Percentiles rank a stretch among this genome's conserved stretches.
Conservation (phyloP, 2,888 invertebrate genomes). For the Frankliniella intonsa region DNA sequence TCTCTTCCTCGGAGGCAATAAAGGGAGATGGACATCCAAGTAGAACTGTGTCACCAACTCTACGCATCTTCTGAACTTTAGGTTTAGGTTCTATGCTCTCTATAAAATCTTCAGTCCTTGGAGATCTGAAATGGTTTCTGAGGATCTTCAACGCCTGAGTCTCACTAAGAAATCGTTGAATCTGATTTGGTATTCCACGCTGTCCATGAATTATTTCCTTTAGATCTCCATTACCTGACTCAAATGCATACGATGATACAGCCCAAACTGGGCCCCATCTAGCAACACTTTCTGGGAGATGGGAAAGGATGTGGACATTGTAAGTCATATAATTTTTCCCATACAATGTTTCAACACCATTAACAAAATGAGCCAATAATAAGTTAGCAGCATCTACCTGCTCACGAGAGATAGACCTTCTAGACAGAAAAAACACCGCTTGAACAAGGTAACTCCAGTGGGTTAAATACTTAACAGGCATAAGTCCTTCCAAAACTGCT, state of each 20-base stretch:
- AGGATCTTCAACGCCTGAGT: background rate
- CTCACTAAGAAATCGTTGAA: background rate
- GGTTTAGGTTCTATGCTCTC: background rate
- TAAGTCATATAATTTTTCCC: background rate
- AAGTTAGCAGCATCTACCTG: background rate
- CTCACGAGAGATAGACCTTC: background rate
- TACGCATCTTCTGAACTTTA: background rate
- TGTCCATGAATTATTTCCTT: background rate
- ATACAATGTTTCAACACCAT: background rate
- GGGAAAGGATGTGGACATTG: background rate
- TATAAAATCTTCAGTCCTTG: background rate
- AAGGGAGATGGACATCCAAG: background rate
- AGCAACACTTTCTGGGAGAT: background rate
- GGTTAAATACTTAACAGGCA: background rate
- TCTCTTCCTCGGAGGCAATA: background rate
- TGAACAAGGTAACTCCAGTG: constrained; percentile 11
- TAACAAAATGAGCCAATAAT: background rate
- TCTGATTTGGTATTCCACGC: background rate
- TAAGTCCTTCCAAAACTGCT: background rate
- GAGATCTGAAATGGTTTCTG: background rate
- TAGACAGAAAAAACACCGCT: background rate
- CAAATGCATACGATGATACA: background rate
- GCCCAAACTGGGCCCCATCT: background rate
- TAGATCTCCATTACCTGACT: background rate
- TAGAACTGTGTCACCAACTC: background rate